phyloP scores from a whole-genome alignment of 1,140 invertebrate genomes.

The Drosophila biarmipes region DNA sequence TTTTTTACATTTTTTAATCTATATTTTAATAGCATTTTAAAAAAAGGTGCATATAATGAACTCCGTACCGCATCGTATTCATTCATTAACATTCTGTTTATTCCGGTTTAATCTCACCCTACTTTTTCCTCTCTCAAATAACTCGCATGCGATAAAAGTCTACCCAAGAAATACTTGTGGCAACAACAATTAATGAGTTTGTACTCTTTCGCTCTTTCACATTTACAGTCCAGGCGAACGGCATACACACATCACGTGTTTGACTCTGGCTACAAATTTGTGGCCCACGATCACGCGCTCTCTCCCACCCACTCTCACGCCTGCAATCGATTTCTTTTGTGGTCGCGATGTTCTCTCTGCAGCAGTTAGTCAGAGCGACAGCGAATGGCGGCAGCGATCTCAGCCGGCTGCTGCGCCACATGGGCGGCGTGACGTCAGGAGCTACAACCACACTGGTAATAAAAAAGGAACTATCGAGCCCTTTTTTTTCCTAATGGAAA shows the following conservation, averaged over 20 bases:
- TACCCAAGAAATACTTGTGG: neutral
- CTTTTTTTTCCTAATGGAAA: no score
- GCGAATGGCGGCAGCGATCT: slow-evolving; percentile 36
- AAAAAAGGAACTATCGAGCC: neutral
- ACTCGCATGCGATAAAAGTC: slow-evolving; percentile 13
- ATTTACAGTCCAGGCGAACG: slow-evolving; percentile 24
- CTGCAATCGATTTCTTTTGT: neutral
- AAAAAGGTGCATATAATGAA: no score
- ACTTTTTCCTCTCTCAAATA: neutral
- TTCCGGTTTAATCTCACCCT: no score
- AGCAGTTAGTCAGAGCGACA: slow-evolving; percentile 73
- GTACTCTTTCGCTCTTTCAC: slow-evolving; percentile 8
- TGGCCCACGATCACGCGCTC: slow-evolving; percentile 55
- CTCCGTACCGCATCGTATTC: no score
- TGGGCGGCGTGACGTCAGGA: slow-evolving; percentile 54
- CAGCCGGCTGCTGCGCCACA: slow-evolving; percentile 39
- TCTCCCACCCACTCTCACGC: slow-evolving; percentile 18
- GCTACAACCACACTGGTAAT: slow-evolving; percentile 23
- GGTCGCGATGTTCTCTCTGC: slow-evolving; percentile 67
- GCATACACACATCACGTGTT: slow-evolving; percentile 58
- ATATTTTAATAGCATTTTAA: no score
- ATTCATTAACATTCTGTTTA: no score
- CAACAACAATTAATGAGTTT: slow-evolving; percentile 22
- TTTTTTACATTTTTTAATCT: no score
- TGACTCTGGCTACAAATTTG: slow-evolving; percentile 51